Base-by-base conservation (phyloP, 2,113 vertebrate genomes). In the Apodemus sylvaticus region DNA sequence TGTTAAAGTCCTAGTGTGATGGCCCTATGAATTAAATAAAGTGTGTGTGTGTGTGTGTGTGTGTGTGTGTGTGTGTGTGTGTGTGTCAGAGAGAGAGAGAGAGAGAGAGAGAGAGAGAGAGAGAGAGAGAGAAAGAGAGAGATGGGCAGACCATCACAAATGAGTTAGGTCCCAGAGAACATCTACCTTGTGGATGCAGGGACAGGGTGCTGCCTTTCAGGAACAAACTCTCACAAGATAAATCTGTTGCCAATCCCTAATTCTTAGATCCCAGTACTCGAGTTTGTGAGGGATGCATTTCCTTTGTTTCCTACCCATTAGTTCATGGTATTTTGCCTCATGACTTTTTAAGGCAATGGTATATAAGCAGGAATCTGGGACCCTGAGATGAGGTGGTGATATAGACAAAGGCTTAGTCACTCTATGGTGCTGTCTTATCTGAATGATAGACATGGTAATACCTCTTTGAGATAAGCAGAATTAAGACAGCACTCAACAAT, bases 331-430 rank as follows among this genome's bases (percentile, higher is more conserved):
- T 42, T 42, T n/a, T 53, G 68, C 53, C 20, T 26, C 36, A 29
- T 20, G 14, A 58, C 26, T 51, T 55, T 79, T 24, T 31, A 60
- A 89, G 58, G 58, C 39, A n/a, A 2, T 14, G 58, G 39, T 73
- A 22, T 12, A 36, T 29, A 51, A 12, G 24, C 19, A 86, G 53
- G 48, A 29, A 24, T 34, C n/a, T 29, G 20, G n/a, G 31, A 1
- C 36, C 36, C 22, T 3, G 7, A 66, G 34, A 24, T 5, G 5
- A 16, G 36, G 3, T 9, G 58, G 7, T 77, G 31, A 42, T 31
- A 24, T 6, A 34, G 70, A 29, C 31, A 36, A 74, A n/a, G 26
- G 16, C 7, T 9, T 7, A 0, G 53, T 29, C 6, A 1, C 2
- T 39, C 7, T 16, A 6, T 4, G 16, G 31, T 17, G 3, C 39